Conservation (phyloP, 2,113 vertebrate genomes). For the Mastomys coucha region DNA sequence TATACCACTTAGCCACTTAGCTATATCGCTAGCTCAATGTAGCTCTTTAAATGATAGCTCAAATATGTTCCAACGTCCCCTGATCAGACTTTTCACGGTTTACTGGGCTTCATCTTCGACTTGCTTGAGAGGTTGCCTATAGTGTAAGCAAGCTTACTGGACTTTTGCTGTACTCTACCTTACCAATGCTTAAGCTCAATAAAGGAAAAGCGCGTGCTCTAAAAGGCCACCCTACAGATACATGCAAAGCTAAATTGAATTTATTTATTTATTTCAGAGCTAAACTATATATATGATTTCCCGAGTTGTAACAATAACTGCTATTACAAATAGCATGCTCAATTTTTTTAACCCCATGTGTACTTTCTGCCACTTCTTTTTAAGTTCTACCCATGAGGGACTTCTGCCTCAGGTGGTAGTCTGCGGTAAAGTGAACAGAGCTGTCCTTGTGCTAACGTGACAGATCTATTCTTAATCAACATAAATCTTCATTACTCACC, state of each 20-base stretch:
- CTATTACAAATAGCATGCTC: background rate
- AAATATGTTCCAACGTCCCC: conserved; percentile 12
- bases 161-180: conserved; percentile 7
- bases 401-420: background rate
- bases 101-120: conserved; percentile 11
- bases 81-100: background rate
- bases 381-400: background rate
- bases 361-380: background rate
- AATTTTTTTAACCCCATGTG: conserved; percentile 5
- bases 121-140: background rate
- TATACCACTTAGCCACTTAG: background rate
- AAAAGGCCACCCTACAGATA: conserved; percentile 18
- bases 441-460: background rate
- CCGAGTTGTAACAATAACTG: conserved; percentile 11
- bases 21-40: background rate
- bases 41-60: conserved; percentile 22
- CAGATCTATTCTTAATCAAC: conserved; percentile 5
- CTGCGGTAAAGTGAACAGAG: background rate
- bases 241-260: background rate
- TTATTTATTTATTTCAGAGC: too few species aligned
- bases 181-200: conserved; percentile 19
- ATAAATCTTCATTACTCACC: background rate
- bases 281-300: background rate
- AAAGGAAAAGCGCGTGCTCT: background rate
- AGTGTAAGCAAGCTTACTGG: background rate